Evolutionary conservation across 1,140 invertebrate species (phyloP).

Genomic region (Radopholus similis): DNA sequence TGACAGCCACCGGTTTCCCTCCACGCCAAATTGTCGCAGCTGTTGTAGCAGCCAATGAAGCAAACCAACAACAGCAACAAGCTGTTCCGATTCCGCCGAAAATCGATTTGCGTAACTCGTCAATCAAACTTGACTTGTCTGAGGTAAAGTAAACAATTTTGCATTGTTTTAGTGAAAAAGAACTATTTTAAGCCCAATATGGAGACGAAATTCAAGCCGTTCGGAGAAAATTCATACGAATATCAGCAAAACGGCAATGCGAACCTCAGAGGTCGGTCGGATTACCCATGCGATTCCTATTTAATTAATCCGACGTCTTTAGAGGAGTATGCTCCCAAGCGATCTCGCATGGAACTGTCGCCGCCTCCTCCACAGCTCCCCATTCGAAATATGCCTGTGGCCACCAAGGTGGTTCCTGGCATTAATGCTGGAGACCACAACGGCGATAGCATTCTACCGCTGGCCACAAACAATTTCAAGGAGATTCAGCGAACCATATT

Average conservation of each 20-base stretch:
- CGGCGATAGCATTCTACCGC: not conserved
- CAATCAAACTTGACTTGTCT: not conserved
- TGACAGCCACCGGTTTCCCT: too few relatives aligned
- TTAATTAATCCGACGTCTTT: not conserved
- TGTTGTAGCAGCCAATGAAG: too few relatives aligned
- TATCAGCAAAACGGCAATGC: not conserved
- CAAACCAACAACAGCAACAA: too few relatives aligned
- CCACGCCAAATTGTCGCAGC: too few relatives aligned
- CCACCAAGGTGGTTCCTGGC: too few relatives aligned
- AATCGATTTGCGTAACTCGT: not conserved
- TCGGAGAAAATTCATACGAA: not conserved
- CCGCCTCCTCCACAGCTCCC: too few relatives aligned
- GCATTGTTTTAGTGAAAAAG: not conserved
- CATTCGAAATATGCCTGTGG: too few relatives aligned
- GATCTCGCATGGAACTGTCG: too few relatives aligned
- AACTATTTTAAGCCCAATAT: too few relatives aligned
- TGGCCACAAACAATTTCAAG: constrained; percentile 25
- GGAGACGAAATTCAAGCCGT: not conserved
- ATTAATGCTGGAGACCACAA: not conserved
- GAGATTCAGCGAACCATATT: constrained; percentile 22
- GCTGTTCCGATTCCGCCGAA: too few relatives aligned
- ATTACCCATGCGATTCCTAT: too few relatives aligned
- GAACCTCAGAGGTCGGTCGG: not conserved
- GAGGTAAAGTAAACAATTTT: not conserved
- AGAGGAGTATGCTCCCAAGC: too few relatives aligned